A percentile compares a stretch with the other conserved stretches of the same genome.
Conservation (phyloP, 2,888 invertebrate genomes). For the Lepidochrysops patricia region DNA sequence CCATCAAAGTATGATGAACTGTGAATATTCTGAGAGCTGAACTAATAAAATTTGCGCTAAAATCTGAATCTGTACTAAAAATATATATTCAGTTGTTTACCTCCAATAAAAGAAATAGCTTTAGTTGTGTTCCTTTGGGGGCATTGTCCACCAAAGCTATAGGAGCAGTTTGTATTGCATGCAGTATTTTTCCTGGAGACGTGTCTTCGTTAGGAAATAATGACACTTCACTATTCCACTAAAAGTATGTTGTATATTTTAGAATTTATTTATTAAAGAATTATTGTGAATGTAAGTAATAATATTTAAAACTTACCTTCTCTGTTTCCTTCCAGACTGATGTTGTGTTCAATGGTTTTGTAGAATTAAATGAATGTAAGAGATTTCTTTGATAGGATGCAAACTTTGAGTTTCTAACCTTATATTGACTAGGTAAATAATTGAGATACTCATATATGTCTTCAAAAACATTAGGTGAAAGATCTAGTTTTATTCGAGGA, state of each 20-base stretch:
- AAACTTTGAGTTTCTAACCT: constrained; percentile 49
- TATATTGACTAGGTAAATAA: constrained; percentile 53
- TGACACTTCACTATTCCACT: constrained; percentile 60
- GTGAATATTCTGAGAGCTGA: too few relatives aligned
- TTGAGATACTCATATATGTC: constrained; percentile 57
- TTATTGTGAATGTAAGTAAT: constrained; percentile 1
- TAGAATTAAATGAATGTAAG: constrained; percentile 52
- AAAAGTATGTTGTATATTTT: constrained; percentile 28
- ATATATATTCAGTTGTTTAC: constrained; percentile 47
- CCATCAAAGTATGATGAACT: too few relatives aligned
- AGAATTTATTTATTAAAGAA: background rate
- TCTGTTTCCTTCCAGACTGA: constrained; percentile 43
- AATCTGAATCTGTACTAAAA: too few relatives aligned
- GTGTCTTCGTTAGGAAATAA: constrained; percentile 66
- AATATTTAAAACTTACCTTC: constrained; percentile 40
- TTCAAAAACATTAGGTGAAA: constrained; percentile 40
- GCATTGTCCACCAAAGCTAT: constrained; percentile 86
- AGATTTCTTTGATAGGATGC: constrained; percentile 38
- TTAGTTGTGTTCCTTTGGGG: constrained; percentile 91
- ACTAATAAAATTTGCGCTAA: too few relatives aligned
- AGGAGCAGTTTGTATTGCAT: constrained; percentile 78
- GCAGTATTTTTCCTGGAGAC: constrained; percentile 76
- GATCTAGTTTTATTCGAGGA: constrained; percentile 42
- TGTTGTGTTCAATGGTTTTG: constrained; percentile 32
- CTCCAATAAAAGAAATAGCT: constrained; percentile 84